These are phyloP conservation scores for Gobius niger DNA, from an alignment of 2,113 vertebrate genomes.

Conservation along the genomic window DNA sequence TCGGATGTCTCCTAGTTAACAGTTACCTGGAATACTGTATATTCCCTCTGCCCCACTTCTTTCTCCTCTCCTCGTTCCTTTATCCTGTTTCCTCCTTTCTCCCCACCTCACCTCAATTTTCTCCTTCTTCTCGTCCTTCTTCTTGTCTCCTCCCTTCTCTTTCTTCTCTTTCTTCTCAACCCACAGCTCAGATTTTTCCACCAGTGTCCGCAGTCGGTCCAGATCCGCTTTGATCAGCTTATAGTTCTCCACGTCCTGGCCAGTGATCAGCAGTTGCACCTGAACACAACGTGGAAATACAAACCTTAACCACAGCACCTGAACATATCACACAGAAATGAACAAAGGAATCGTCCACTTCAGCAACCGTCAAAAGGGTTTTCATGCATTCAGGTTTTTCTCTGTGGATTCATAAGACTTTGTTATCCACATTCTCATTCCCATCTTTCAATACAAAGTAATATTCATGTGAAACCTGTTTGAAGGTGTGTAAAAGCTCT, in stretches of 20 bases:
- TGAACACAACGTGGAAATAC: constrained; percentile 43
- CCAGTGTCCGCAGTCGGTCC: constrained; percentile 94
- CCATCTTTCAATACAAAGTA: no score
- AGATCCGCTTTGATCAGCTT: constrained; percentile 98
- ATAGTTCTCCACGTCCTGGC: constrained; percentile 98
- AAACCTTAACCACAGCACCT: background rate
- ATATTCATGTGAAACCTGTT: constrained; percentile 80
- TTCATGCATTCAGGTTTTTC: no score
- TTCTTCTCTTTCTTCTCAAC: constrained; percentile 95
- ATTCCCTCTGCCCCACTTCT: background rate
- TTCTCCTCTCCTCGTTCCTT: background rate
- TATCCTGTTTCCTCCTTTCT: constrained; percentile 5
- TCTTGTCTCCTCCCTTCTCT: constrained; percentile 80
- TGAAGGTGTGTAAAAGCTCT: constrained; percentile 97
- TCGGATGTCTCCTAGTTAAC: no score
- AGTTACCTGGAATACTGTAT: background rate
- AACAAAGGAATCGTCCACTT: no score
- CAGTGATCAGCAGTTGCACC: constrained; percentile 97
- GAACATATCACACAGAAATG: background rate
- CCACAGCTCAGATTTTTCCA: constrained; percentile 98
- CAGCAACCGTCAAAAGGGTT: no score
- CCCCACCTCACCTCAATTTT: constrained; percentile 76
- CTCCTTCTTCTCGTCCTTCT: constrained; percentile 72
- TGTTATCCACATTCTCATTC: no score
- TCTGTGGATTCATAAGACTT: no score